Evolutionary conservation across 2,888 invertebrate genomes (phyloP).

Genomic region (Philhelius pedissequus): DNA sequence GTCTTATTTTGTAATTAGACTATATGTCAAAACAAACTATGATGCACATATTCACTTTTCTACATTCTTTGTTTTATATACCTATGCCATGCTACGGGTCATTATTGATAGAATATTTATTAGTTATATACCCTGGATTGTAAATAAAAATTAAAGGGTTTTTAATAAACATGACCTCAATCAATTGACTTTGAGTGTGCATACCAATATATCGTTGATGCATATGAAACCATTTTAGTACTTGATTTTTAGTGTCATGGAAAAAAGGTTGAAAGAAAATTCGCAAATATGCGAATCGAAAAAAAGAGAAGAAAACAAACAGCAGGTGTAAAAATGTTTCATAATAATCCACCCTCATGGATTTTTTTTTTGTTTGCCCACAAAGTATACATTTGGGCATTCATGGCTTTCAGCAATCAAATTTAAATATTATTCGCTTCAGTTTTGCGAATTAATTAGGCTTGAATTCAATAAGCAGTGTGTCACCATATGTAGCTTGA

Average conservation of each 20-base stretch:
- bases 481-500: too few relatives aligned
- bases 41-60: too few relatives aligned
- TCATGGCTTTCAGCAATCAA: neutral
- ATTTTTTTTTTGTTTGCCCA: neutral
- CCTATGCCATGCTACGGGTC: too few relatives aligned
- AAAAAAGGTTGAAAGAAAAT: conserved; percentile 26
- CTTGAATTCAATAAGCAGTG: neutral
- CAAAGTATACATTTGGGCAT: neutral
- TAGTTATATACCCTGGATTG: too few relatives aligned
- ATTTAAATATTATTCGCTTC: neutral
- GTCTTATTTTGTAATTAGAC: too few relatives aligned
- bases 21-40: too few relatives aligned
- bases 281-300: neutral
- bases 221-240: conserved; percentile 24
- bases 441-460: neutral
- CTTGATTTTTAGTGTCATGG: conserved; percentile 64
- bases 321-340: conserved; percentile 55
- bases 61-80: too few relatives aligned
- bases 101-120: too few relatives aligned
- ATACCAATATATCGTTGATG: neutral
- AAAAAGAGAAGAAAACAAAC: neutral
- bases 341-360: conserved; percentile 43
- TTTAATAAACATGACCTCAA: neutral
- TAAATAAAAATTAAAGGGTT: neutral
- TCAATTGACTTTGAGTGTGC: neutral